Percentiles rank a stretch among this genome's conserved stretches.
Evolutionary conservation across 2,113 vertebrate species (phyloP).

Genomic region (Microtus oregoni): DNA sequence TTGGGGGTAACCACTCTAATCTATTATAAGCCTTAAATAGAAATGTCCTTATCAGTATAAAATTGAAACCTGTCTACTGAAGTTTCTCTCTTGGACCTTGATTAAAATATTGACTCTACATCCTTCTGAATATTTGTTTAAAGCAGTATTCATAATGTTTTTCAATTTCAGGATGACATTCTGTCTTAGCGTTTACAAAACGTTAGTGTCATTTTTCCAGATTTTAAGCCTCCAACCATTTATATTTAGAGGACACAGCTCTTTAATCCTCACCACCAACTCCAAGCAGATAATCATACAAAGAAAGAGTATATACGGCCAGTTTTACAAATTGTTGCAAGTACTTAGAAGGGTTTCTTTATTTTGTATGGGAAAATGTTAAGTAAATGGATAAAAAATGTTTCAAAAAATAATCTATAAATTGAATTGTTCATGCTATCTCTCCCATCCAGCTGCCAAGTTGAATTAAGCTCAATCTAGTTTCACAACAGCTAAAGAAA

Average conservation of each 20-base stretch:
- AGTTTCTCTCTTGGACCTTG: neutral
- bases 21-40: neutral
- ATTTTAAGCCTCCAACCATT: neutral
- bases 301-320: neutral
- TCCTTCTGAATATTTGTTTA: neutral
- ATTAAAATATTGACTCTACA: neutral
- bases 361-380: neutral
- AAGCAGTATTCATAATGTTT: neutral
- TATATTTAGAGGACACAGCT: neutral
- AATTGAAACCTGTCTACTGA: neutral
- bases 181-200: neutral
- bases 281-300: neutral
- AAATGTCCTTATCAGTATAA: neutral
- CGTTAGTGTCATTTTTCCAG: neutral
- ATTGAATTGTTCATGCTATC: constrained; percentile 52
- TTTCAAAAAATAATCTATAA: constrained; percentile 38
- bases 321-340: constrained; percentile 14
- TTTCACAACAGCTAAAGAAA: constrained; percentile 49
- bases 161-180: neutral
- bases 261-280: too few relatives aligned
- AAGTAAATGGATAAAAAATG: constrained; percentile 48
- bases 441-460: constrained; percentile 8
- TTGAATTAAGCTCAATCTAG: constrained; percentile 48
- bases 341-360: constrained; percentile 3
- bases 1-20: neutral